A percentile compares a stretch with the other conserved stretches of the same genome.
Evolutionary conservation across 2,113 vertebrate species (phyloP).

Genomic region (Actenoides lindsayi): DNA sequence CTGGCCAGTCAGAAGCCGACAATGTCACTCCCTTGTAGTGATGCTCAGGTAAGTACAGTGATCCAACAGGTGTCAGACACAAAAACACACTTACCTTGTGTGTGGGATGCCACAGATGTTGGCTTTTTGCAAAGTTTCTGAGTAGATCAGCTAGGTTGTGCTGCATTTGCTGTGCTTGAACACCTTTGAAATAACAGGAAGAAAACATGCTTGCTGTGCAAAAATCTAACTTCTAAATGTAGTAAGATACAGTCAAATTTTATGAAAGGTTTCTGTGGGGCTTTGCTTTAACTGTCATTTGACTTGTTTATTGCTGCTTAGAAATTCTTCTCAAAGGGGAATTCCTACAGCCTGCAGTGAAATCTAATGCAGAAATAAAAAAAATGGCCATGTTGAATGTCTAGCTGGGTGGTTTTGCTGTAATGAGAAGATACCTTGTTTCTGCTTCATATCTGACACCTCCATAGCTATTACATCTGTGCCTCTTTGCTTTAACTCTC

Average conservation of each 20-base stretch:
- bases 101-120: not conserved
- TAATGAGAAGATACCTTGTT: not conserved
- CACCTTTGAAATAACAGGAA: not conserved
- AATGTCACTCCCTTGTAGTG: not conserved
- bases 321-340: not conserved
- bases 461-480: not conserved
- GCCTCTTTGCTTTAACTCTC: not conserved
- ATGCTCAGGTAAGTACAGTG: not conserved
- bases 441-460: not conserved
- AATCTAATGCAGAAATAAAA: not conserved
- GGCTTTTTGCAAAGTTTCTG: not conserved
- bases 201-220: not conserved
- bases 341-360: not conserved
- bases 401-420: not conserved
- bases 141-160: not conserved
- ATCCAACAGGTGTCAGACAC: not conserved
- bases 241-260: not conserved
- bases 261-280: not conserved
- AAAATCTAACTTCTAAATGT: not conserved
- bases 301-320: not conserved
- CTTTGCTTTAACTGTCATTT: not conserved
- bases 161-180: not conserved
- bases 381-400: not conserved
- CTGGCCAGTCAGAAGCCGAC: not conserved
- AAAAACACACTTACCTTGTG: not conserved